Evolutionary conservation across 2,113 vertebrate genomes (phyloP).

Genomic region (Pao palembangensis): DNA sequence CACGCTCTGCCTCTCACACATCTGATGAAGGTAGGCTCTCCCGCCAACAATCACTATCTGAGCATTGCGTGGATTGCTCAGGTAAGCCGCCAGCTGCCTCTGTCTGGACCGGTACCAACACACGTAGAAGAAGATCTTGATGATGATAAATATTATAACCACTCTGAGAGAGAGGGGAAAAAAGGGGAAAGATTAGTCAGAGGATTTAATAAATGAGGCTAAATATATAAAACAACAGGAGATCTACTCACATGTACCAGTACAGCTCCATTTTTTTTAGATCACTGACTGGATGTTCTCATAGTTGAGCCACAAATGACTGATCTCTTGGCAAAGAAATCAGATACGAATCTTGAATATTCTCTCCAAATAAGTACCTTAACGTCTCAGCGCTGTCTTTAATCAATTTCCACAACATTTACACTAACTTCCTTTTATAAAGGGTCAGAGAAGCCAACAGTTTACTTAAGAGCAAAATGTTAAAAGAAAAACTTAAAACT

Average conservation of each 20-base stretch:
- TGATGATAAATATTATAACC: slow-evolving; percentile 82
- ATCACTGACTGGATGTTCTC: slow-evolving; percentile 38
- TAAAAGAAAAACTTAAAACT: slow-evolving; percentile 21
- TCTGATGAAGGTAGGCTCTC: slow-evolving; percentile 81
- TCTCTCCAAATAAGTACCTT: not conserved
- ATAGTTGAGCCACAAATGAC: slow-evolving; percentile 38
- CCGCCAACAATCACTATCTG: slow-evolving; percentile 84
- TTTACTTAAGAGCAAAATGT: not conserved
- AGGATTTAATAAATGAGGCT: not conserved
- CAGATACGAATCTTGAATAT: not conserved
- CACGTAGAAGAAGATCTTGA: slow-evolving; percentile 85
- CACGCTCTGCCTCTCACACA: slow-evolving; percentile 80
- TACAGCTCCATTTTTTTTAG: slow-evolving; percentile 76
- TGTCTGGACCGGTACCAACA: slow-evolving; percentile 86
- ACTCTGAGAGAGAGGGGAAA: slow-evolving; percentile 59
- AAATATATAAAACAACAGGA: not conserved
- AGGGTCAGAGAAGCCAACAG: not conserved
- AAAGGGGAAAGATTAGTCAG: too few species aligned
- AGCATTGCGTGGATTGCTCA: slow-evolving; percentile 82
- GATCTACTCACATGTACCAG: slow-evolving; percentile 80
- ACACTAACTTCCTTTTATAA: too few species aligned
- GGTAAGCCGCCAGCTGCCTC: slow-evolving; percentile 80
- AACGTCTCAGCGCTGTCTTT: not conserved
- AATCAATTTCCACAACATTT: too few species aligned
- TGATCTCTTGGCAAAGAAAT: slow-evolving; percentile 13